Evolutionary conservation across 2,888 invertebrate genomes (phyloP).

Genomic region (Serripes groenlandicus): DNA sequence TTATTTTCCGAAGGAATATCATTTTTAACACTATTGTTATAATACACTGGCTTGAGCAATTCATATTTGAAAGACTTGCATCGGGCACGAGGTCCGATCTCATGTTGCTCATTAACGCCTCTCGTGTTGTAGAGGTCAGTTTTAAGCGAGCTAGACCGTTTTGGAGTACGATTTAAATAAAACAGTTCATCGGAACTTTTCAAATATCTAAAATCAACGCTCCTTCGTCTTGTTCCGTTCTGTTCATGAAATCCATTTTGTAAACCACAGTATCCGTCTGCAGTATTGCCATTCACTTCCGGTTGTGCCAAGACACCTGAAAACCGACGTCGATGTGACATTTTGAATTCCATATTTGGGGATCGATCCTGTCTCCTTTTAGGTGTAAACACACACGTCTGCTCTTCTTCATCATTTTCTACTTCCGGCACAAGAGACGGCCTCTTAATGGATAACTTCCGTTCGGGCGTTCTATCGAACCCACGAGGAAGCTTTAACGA

Average conservation of each 20-base stretch:
- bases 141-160: constrained; percentile 1
- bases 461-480: not conserved
- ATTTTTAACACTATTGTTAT: constrained; percentile 2
- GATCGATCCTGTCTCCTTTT: not conserved
- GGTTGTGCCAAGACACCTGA: constrained; percentile 1
- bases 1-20: too few relatives aligned
- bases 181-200: not conserved
- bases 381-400: not conserved
- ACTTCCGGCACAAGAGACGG: constrained; percentile 11
- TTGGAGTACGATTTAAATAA: not conserved
- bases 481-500: constrained; percentile 8
- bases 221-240: not conserved
- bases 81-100: not conserved
- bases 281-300: constrained; percentile 1
- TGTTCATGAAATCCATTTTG: not conserved
- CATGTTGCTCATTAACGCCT: not conserved
- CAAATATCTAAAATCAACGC: constrained; percentile 4
- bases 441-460: constrained; percentile 9
- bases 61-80: constrained; percentile 13
- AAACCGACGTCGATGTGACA: not conserved
- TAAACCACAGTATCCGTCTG: not conserved
- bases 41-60: constrained; percentile 8
- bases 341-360: not conserved
- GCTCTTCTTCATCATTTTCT: not conserved
- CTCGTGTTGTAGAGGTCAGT: not conserved